Evolutionary conservation across 2,797 vertebrate genomes (phyloP), one percentile per base, ranked within the genome.

Genomic region (Argentina silus): DNA sequence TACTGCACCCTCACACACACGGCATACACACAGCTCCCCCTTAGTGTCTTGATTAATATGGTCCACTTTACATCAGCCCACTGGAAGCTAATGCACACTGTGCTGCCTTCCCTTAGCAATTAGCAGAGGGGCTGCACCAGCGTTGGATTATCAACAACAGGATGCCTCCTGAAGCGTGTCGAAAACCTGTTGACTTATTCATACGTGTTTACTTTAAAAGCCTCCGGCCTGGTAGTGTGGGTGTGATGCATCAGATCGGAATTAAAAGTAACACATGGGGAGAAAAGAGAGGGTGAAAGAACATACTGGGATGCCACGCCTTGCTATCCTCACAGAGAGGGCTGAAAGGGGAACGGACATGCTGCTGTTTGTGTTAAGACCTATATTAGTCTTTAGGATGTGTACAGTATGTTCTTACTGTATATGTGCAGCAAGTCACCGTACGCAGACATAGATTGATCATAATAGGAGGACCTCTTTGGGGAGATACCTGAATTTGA

Each of bases 101-200:
- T 72, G 87, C 88, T 76, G 86, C 85, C 89, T 90, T 92, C 90
- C 89, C 89, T 75, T 77, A 93, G 93, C 91, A 93, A 93, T 94
- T 94, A 94, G 89, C 80, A 36, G 64, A 89, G 84, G 79, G 84
- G 77, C 84, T 88, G 81, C 87, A 83, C 88, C 85, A 82, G 88
- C 69, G 78, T 80, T 90, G 84, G 91, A 91, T 93, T 92, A 92
- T 90, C 92, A 92, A 88, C 91, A 94, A 90, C 90, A 91, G 91
- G 90, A 90, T 90, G 87, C 84, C 87, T 93, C 85, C 90, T 91
- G 90, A 93, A 83, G 87, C 75, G 82, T 86, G 86, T 82, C 88
- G 88, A 83, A 85, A 93, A 90, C 88, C 85, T 83, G 83, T 86
- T 91, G 86, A 94, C 91, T 94, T 92, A 93, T 93, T 93, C 90